Conservation (phyloP, 2,113 vertebrate genomes). For the Tichodroma muraria region DNA sequence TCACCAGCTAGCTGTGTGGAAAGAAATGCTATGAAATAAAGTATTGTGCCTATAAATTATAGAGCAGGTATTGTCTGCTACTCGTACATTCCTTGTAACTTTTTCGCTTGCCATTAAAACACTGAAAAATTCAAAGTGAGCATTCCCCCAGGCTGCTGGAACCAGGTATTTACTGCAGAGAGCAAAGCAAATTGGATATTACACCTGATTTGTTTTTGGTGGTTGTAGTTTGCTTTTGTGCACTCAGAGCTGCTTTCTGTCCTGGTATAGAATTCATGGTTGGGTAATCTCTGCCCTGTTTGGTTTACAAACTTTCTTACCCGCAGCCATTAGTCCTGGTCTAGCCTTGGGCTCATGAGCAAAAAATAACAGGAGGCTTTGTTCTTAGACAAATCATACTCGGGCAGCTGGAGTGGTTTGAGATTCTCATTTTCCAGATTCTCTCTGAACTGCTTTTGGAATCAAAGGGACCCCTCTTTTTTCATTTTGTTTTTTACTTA, state of each 20-base stretch:
- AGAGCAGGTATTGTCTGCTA: neutral
- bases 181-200: neutral
- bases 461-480: neutral
- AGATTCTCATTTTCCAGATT: neutral
- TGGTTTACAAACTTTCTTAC: neutral
- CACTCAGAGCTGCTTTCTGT: neutral
- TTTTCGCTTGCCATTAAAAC: slow-evolving; percentile 9
- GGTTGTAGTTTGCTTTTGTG: neutral
- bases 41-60: slow-evolving; percentile 10
- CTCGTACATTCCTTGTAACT: neutral
- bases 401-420: neutral
- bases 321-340: neutral
- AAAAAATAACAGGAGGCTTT: neutral
- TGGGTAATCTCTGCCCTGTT: neutral
- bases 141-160: neutral
- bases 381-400: neutral
- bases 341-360: neutral
- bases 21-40: neutral
- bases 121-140: neutral
- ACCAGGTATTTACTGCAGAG: neutral
- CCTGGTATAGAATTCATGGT: neutral
- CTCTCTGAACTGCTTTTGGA: neutral
- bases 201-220: neutral
- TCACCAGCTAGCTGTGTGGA: neutral
- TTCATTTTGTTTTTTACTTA: neutral